Evolutionary conservation across 2,113 vertebrate genomes (phyloP).

Genomic region (Phylloscopus trochiloides): DNA sequence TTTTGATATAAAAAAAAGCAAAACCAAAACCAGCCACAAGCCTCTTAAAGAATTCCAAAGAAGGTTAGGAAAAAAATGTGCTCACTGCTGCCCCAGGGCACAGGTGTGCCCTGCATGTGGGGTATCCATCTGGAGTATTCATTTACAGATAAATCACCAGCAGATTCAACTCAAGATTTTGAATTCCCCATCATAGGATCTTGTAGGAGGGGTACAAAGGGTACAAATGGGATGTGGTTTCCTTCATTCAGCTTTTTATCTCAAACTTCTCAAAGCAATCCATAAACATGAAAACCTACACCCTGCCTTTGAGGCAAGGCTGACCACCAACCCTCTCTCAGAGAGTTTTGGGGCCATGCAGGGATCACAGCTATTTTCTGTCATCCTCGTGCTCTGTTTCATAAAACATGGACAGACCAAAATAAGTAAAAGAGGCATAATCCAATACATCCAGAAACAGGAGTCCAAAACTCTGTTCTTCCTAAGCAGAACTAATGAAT

Average conservation of each 20-base stretch:
- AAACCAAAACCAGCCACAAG: rapidly evolving
- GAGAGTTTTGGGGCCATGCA: background rate
- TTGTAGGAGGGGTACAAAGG: background rate
- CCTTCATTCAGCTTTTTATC: background rate
- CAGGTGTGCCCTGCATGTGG: background rate
- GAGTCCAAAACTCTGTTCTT: background rate
- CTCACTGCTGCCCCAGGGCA: background rate
- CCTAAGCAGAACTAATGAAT: background rate
- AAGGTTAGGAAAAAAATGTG: background rate
- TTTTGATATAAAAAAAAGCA: background rate
- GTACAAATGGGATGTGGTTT: background rate
- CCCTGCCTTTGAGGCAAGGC: background rate
- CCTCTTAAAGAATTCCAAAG: background rate
- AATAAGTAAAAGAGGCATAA: background rate
- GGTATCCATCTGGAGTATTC: background rate
- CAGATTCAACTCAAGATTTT: background rate
- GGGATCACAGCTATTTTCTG: background rate
- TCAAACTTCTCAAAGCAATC: background rate
- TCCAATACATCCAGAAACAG: background rate
- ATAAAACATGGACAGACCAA: background rate
- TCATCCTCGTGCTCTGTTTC: background rate
- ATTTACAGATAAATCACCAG: background rate
- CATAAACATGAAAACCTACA: background rate
- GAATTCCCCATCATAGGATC: background rate
- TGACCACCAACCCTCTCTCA: background rate